phyloP scores from a whole-genome alignment of 2,797 vertebrate species.

The Cynopterus sphinx region DNA sequence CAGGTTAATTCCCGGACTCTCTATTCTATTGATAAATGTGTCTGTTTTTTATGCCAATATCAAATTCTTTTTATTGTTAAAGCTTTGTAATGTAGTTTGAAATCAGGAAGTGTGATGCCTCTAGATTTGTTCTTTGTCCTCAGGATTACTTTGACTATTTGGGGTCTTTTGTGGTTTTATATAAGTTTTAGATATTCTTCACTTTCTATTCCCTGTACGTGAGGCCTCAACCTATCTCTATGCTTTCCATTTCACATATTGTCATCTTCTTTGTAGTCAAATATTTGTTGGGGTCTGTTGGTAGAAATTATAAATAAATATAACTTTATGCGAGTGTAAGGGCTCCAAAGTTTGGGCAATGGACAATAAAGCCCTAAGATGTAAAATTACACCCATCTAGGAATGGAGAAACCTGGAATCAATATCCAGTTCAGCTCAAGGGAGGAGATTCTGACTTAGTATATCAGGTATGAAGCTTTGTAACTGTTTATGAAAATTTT shows the following conservation, averaged over 20 bases:
- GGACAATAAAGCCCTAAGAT: not conserved
- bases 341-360: not conserved
- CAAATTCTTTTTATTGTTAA: too few species aligned
- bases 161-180: too few species aligned
- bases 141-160: too few species aligned
- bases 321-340: not conserved
- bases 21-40: too few species aligned
- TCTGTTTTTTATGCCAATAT: too few species aligned
- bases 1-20: too few species aligned
- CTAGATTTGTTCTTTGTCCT: too few species aligned
- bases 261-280: not conserved
- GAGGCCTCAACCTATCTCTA: not conserved
- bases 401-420: not conserved
- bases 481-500: not conserved
- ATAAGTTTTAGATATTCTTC: not conserved
- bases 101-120: too few species aligned
- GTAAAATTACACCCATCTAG: not conserved
- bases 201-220: not conserved
- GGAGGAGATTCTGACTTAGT: not conserved
- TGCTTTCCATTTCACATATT: not conserved
- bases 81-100: too few species aligned
- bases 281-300: not conserved
- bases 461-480: not conserved
- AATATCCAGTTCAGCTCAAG: not conserved
- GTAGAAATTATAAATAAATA: not conserved